phyloP scores from a whole-genome alignment of 2,113 vertebrate species.

The Salvelinus fontinalis region DNA sequence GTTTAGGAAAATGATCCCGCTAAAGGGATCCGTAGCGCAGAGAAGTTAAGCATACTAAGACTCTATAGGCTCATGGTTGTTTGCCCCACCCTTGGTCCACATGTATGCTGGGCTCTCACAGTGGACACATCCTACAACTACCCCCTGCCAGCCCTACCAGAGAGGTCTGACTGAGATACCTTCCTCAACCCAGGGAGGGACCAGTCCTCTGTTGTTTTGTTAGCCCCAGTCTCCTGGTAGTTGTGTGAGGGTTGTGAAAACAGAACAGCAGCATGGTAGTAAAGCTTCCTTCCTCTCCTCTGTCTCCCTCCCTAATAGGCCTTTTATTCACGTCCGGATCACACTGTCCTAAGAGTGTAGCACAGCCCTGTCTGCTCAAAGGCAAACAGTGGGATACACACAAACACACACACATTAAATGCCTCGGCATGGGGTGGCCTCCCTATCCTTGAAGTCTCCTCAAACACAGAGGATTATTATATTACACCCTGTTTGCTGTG shows the following conservation, averaged over 20 bases:
- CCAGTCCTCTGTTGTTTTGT: slow-evolving; percentile 63
- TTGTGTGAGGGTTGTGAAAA: slow-evolving; percentile 68
- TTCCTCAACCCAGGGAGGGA: background rate
- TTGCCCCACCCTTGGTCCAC: slow-evolving; percentile 61
- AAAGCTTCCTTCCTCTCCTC: slow-evolving; percentile 35
- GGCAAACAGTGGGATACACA: slow-evolving; percentile 57
- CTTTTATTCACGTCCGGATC: slow-evolving; percentile 63
- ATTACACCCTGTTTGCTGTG: slow-evolving; percentile 70
- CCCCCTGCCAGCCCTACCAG: slow-evolving; percentile 51
- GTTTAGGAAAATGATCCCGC: too few relatives aligned
- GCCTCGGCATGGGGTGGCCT: slow-evolving; percentile 71
- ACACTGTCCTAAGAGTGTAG: slow-evolving; percentile 76
- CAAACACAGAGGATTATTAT: slow-evolving; percentile 75
- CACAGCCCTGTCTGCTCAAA: slow-evolving; percentile 69
- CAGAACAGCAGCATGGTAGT: slow-evolving; percentile 43
- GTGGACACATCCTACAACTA: slow-evolving; percentile 62
- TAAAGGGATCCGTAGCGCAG: too few relatives aligned
- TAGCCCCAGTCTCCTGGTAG: slow-evolving; percentile 59
- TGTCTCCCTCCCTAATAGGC: slow-evolving; percentile 64
- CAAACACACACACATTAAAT: slow-evolving; percentile 64
- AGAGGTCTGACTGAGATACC: slow-evolving; percentile 8
- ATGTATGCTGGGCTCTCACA: slow-evolving; percentile 51
- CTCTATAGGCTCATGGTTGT: slow-evolving; percentile 56
- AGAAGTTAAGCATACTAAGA: too few relatives aligned
- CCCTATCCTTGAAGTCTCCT: slow-evolving; percentile 77